A percentile compares a stretch with the other conserved stretches of the same genome.
Conservation (phyloP, 1,140 invertebrate species). For the Rhizoglyphus robini region DNA sequence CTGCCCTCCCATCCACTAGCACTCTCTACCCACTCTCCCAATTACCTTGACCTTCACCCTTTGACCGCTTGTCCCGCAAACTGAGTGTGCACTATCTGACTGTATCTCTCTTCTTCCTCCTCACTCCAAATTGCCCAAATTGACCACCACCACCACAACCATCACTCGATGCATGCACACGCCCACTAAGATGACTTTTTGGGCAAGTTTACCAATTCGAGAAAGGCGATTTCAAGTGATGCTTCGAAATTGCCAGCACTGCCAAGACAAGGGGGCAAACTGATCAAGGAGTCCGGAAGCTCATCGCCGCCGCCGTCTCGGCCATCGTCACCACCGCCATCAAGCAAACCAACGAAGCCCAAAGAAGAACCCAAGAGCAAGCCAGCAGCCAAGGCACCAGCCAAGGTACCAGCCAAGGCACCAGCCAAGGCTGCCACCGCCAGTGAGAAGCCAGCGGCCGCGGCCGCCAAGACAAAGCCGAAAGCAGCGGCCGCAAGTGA, state of each 20-base stretch:
- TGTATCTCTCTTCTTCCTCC: neutral
- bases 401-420: neutral
- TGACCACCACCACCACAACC: neutral
- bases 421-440: neutral
- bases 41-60: too few relatives aligned
- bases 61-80: too few relatives aligned
- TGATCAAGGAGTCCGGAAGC: neutral
- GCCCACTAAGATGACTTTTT: neutral
- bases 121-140: neutral
- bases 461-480: too few relatives aligned
- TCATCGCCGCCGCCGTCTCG: too few relatives aligned
- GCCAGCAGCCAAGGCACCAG: neutral
- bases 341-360: neutral
- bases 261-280: neutral
- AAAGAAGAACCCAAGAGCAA: constrained; percentile 2
- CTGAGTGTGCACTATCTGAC: too few relatives aligned
- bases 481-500: too few relatives aligned
- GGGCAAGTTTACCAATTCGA: neutral
- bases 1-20: too few relatives aligned
- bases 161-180: neutral
- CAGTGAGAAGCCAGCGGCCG: too few relatives aligned
- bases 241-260: constrained; percentile 4
- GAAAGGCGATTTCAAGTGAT: neutral
- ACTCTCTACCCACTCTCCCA: too few relatives aligned
- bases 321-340: neutral